A percentile compares a stretch with the other conserved stretches of the same genome.
Evolutionary conservation across 2,797 vertebrate species (phyloP).

Genomic region (Delichon dasypus): DNA sequence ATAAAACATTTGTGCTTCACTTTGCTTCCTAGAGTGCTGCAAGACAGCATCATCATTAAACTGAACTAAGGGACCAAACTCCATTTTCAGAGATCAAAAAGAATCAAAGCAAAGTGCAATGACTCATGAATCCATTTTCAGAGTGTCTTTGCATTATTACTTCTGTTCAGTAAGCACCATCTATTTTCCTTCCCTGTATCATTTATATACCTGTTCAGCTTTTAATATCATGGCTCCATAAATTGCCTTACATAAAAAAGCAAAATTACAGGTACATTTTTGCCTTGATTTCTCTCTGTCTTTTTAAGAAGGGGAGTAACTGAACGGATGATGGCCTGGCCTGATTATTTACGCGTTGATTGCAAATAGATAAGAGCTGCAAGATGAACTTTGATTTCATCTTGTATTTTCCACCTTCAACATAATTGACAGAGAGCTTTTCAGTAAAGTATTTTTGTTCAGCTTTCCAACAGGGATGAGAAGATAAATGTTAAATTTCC

Average conservation of each 20-base stretch:
- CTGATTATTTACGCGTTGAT: slow-evolving; percentile 7
- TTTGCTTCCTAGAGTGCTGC: background rate
- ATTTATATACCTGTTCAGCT: background rate
- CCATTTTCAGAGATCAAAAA: background rate
- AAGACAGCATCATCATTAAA: background rate
- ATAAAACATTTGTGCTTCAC: background rate
- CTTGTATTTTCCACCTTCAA: slow-evolving; percentile 16
- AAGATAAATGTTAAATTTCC: slow-evolving; percentile 17
- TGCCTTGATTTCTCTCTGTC: background rate
- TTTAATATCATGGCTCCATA: background rate
- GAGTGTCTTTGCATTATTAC: background rate
- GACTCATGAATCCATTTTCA: background rate
- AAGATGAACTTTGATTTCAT: slow-evolving; percentile 29
- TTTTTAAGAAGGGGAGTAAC: background rate
- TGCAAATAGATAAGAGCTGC: slow-evolving; percentile 6
- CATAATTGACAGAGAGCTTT: slow-evolving; percentile 20
- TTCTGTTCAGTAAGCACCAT: background rate
- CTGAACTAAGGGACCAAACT: background rate
- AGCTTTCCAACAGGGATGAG: background rate
- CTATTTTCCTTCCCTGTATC: background rate
- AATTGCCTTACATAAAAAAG: background rate
- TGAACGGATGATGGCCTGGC: background rate
- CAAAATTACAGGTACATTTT: background rate
- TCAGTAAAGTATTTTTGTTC: slow-evolving; percentile 16
- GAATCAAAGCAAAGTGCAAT: background rate